Evolutionary conservation across 2,113 vertebrate genomes (phyloP).

Genomic region (Pycnonotus jocosus): DNA sequence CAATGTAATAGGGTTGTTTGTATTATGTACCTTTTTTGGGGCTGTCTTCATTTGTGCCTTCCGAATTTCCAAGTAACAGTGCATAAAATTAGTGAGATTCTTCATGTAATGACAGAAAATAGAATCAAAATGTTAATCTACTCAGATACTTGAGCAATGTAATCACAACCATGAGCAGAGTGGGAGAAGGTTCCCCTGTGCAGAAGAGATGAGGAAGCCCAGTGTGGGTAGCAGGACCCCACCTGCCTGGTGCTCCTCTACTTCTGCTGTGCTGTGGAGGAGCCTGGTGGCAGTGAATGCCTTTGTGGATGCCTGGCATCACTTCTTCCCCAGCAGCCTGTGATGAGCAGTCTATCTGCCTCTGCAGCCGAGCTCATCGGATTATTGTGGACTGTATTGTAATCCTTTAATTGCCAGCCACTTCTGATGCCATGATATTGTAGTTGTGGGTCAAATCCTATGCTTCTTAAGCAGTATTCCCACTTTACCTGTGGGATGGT

Average conservation of each 20-base stretch:
- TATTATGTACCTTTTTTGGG: background rate
- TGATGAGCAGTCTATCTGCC: fast-evolving
- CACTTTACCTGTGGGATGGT: background rate
- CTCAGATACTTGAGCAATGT: background rate
- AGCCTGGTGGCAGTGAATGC: fast-evolving
- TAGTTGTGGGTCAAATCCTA: background rate
- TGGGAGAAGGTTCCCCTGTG: background rate
- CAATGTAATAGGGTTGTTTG: background rate
- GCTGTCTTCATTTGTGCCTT: background rate
- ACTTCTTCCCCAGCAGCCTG: background rate
- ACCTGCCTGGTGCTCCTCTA: background rate
- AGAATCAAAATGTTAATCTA: background rate
- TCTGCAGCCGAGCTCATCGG: constrained; percentile 2
- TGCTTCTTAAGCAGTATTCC: background rate
- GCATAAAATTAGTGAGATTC: background rate
- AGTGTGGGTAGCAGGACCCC: background rate
- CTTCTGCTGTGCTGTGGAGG: background rate
- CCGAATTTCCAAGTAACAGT: background rate
- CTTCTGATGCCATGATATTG: constrained; percentile 23
- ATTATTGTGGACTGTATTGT: constrained; percentile 4
- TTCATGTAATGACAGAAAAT: background rate
- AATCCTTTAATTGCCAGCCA: constrained; percentile 54
- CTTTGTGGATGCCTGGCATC: fast-evolving
- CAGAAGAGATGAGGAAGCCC: background rate
- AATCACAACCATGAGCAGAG: background rate